Conservation (phyloP, 2,888 invertebrate species). For the Thyatira batis region DNA sequence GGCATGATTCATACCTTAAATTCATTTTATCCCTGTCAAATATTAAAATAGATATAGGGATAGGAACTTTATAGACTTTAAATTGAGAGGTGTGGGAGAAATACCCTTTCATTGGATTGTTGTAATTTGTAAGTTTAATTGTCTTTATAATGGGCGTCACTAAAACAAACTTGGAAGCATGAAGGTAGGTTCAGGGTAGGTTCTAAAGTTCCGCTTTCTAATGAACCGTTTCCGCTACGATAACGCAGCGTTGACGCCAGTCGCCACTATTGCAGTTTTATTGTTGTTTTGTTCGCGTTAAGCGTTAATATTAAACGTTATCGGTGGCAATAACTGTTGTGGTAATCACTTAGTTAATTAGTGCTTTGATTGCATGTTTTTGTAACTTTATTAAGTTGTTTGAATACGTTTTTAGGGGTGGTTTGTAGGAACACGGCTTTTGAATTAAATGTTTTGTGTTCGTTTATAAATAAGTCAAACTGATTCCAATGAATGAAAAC, state of each 20-base stretch:
- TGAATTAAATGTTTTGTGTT: background rate
- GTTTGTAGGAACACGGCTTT: background rate
- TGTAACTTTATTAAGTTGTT: background rate
- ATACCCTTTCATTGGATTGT: too few relatives aligned
- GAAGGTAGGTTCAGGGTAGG: too few relatives aligned
- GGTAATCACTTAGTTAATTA: background rate
- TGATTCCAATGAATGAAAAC: too few relatives aligned
- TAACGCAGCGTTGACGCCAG: constrained; percentile 15
- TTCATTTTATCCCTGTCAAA: too few relatives aligned
- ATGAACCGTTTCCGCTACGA: constrained; percentile 27
- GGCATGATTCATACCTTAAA: too few relatives aligned
- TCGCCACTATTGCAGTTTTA: constrained; percentile 20
- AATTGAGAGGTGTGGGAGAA: too few relatives aligned
- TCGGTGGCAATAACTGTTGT: constrained; percentile 2
- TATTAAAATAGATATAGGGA: too few relatives aligned
- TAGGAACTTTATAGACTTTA: too few relatives aligned
- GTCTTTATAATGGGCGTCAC: background rate
- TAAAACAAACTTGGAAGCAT: background rate
- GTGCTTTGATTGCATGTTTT: background rate
- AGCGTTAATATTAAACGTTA: constrained; percentile 12
- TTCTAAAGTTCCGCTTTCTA: constrained; percentile 19
- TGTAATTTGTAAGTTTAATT: background rate
- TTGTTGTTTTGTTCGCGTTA: constrained; percentile 20
- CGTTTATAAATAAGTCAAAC: background rate
- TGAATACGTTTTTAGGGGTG: background rate